Conservation (phyloP, 1,140 invertebrate species). For the Colletes latitarsis region DNA sequence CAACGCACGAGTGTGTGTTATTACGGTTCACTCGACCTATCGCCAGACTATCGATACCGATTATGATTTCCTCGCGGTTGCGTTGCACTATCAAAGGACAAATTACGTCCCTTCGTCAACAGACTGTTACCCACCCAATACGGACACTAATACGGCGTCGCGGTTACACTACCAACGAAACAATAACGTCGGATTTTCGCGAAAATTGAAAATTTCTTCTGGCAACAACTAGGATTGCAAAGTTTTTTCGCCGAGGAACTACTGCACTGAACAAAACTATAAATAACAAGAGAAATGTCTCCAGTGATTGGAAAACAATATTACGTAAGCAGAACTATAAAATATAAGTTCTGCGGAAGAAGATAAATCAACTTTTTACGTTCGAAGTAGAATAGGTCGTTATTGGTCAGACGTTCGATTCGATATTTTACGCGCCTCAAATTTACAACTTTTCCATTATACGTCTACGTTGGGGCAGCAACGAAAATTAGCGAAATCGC, state of each 20-base stretch:
- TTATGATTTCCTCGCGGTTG: conserved; percentile 27
- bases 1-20: conserved; percentile 14
- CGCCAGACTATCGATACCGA: conserved; percentile 11
- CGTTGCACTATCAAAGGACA: conserved; percentile 9
- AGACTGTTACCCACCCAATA: background rate
- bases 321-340: no score
- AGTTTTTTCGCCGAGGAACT: no score
- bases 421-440: background rate
- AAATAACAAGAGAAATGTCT: no score
- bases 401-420: background rate
- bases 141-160: no score
- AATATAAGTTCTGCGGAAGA: no score
- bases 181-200: background rate
- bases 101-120: conserved; percentile 2
- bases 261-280: no score
- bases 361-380: no score
- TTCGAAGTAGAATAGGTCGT: background rate
- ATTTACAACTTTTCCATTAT: background rate
- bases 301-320: no score
- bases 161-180: background rate
- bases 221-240: background rate
- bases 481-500: background rate
- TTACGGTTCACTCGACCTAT: background rate
- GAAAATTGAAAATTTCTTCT: no score
- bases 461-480: background rate